phyloP scores from a whole-genome alignment of 2,113 vertebrate species.

The Alces alces region DNA sequence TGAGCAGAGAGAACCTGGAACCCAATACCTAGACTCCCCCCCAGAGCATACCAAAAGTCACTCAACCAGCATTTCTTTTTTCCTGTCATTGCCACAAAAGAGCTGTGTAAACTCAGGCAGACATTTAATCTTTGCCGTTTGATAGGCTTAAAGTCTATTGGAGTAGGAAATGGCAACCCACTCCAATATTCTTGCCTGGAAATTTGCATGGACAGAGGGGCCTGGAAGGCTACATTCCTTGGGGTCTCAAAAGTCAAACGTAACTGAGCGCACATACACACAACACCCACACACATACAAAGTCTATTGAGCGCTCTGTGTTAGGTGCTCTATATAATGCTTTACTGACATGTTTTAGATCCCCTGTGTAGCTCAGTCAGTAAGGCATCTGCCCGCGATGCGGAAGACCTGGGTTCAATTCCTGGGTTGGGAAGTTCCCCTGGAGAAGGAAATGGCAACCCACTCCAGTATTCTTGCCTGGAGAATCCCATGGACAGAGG shows the following conservation, averaged over 20 bases:
- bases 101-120: background rate
- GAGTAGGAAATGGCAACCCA: background rate
- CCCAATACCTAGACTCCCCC: background rate
- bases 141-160: background rate
- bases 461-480: background rate
- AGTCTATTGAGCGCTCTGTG: background rate
- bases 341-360: background rate
- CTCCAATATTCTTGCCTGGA: background rate
- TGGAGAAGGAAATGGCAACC: background rate
- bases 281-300: background rate
- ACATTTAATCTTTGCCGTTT: background rate
- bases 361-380: rapidly evolving
- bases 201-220: background rate
- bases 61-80: background rate
- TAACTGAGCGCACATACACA: background rate
- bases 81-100: background rate
- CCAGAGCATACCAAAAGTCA: background rate
- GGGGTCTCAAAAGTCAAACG: background rate
- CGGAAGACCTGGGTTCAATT: background rate
- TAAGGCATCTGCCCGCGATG: background rate
- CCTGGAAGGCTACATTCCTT: background rate
- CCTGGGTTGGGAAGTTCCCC: background rate
- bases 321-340: background rate
- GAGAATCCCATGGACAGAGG: background rate
- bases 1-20: background rate